Percentiles rank a stretch among this genome's conserved stretches.
Evolutionary conservation across 2,113 vertebrate species (phyloP).

Genomic region (Nanorana parkeri): DNA sequence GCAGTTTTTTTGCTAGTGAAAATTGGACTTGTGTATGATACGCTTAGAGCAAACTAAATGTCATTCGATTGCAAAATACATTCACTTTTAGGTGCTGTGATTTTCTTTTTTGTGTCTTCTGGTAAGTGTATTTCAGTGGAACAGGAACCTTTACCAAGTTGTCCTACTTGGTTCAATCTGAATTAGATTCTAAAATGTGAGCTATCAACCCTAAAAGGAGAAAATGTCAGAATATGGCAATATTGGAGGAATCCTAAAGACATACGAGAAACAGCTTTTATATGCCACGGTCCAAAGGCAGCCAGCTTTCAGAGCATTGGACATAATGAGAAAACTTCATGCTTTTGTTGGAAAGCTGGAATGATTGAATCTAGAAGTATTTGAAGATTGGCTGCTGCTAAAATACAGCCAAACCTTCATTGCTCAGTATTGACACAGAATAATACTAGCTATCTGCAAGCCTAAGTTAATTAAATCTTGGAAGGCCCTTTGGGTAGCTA

Average conservation of each 20-base stretch:
- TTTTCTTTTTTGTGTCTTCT: too few relatives aligned
- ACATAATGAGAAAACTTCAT: constrained; percentile 63
- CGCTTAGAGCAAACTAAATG: too few relatives aligned
- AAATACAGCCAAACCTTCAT: constrained; percentile 64
- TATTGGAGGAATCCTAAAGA: constrained; percentile 61
- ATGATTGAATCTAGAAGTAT: constrained; percentile 66
- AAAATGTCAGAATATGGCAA: constrained; percentile 57
- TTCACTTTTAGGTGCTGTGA: too few relatives aligned
- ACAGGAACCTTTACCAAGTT: too few relatives aligned
- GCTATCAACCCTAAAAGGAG: constrained; percentile 57
- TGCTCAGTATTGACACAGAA: constrained; percentile 68
- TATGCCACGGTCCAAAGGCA: constrained; percentile 66
- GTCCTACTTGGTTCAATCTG: too few relatives aligned
- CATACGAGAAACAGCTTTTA: constrained; percentile 65
- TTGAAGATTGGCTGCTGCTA: constrained; percentile 69
- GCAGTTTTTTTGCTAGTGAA: too few relatives aligned
- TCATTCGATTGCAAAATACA: too few relatives aligned
- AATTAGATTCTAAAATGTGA: neutral
- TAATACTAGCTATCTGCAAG: constrained; percentile 69
- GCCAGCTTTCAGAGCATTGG: constrained; percentile 60
- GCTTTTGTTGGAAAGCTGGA: constrained; percentile 74
- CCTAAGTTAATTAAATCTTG: constrained; percentile 73
- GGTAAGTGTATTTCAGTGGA: too few relatives aligned
- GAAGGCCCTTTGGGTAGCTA: constrained; percentile 75
- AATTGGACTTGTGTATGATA: too few relatives aligned